Evolutionary conservation across 2,888 invertebrate genomes (phyloP).

Genomic region (Apomyelois bistriatella): DNA sequence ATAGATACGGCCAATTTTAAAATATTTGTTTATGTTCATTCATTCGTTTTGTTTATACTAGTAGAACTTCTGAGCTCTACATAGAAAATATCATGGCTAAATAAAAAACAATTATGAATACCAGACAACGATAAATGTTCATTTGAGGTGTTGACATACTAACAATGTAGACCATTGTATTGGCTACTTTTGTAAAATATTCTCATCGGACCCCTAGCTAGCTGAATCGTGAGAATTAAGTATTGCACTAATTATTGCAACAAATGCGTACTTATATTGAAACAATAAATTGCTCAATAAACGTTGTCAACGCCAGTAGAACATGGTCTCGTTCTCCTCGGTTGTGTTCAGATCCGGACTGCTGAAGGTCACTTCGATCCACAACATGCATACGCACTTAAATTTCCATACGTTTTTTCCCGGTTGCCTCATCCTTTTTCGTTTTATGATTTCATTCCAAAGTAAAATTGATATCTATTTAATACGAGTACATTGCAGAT

Average conservation of each 20-base stretch:
- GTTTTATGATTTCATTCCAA: neutral
- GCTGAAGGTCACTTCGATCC: constrained; percentile 5
- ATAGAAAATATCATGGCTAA: no score
- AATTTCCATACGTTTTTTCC: constrained; percentile 2
- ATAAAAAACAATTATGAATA: no score
- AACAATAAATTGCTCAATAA: constrained; percentile 13
- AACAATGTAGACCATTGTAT: neutral
- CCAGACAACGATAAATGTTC: no score
- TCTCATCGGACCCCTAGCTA: constrained; percentile 7
- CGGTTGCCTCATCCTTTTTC: neutral
- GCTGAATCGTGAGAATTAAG: constrained; percentile 10
- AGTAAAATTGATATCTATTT: neutral
- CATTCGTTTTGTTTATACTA: no score
- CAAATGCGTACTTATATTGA: constrained; percentile 6
- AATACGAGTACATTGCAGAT: neutral
- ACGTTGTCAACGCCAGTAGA: constrained; percentile 12
- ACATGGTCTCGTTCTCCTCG: constrained; percentile 6
- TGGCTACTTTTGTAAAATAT: constrained; percentile 1
- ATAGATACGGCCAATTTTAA: no score
- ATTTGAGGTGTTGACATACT: neutral
- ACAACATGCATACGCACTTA: constrained; percentile 3
- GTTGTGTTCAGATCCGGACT: constrained; percentile 6
- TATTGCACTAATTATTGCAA: constrained; percentile 4
- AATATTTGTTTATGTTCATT: no score
- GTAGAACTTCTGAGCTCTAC: no score